A percentile compares a stretch with the other conserved stretches of the same genome.
Conservation (phyloP, 2,113 vertebrate species). For the Columbina picui region DNA sequence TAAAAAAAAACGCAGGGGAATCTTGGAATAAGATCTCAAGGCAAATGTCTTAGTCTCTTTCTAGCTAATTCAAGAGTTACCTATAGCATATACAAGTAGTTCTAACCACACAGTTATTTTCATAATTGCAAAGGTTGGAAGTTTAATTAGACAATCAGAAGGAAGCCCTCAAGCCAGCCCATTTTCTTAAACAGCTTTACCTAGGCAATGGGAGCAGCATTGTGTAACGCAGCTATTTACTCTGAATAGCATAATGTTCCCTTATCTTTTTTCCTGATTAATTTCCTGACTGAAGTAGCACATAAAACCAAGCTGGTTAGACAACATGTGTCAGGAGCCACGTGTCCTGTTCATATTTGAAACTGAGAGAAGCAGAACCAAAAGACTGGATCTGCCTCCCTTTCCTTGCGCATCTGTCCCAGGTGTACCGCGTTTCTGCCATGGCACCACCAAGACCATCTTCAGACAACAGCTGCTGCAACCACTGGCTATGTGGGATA, state of each 20-base stretch:
- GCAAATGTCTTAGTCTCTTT: constrained; percentile 28
- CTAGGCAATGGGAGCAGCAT: constrained; percentile 62
- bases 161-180: constrained; percentile 67
- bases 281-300: constrained; percentile 70
- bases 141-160: constrained; percentile 73
- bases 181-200: constrained; percentile 69
- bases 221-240: constrained; percentile 57
- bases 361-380: neutral
- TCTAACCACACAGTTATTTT: constrained; percentile 68
- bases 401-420: accelerated
- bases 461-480: neutral
- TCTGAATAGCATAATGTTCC: constrained; percentile 64
- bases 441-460: neutral
- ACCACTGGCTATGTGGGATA: accelerated
- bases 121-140: constrained; percentile 73
- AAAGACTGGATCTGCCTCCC: neutral
- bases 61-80: constrained; percentile 51
- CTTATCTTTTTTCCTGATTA: constrained; percentile 71
- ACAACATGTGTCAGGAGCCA: constrained; percentile 62
- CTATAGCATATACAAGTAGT: constrained; percentile 43
- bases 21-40: constrained; percentile 21
- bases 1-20: neutral
- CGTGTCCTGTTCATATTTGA: constrained; percentile 33
- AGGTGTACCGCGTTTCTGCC: neutral
- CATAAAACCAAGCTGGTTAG: constrained; percentile 67